Evolutionary conservation across 2,797 vertebrate genomes (phyloP).

Genomic region (Rhyacichthys aspro): DNA sequence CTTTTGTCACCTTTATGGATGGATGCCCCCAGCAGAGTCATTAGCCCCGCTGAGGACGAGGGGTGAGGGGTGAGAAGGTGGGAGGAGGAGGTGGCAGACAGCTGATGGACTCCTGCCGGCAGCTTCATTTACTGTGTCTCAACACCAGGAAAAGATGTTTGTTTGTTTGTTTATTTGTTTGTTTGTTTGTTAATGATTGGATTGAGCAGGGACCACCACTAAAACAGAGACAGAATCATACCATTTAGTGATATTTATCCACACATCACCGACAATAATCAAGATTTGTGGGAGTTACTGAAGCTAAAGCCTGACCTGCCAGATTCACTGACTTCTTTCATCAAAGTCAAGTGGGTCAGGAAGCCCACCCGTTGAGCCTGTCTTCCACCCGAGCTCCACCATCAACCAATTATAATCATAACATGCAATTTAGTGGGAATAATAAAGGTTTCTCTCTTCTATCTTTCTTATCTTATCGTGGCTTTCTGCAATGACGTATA

Average conservation of each 20-base stretch:
- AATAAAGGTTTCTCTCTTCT: too few species aligned
- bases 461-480: too few species aligned
- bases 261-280: too few species aligned
- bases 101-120: slow-evolving; percentile 8
- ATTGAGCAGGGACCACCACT: not conserved
- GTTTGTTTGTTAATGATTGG: slow-evolving; percentile 3
- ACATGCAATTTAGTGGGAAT: too few species aligned
- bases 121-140: not conserved
- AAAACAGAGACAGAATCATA: not conserved
- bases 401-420: too few species aligned
- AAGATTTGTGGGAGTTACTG: too few species aligned
- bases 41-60: slow-evolving; percentile 20
- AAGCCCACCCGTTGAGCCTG: too few species aligned
- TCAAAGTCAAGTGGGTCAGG: too few species aligned
- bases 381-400: too few species aligned
- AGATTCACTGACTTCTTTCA: too few species aligned
- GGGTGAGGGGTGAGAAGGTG: not conserved
- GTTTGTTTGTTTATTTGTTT: slow-evolving; percentile 2
- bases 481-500: too few species aligned
- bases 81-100: slow-evolving; percentile 8
- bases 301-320: too few species aligned
- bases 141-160: not conserved
- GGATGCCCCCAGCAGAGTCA: slow-evolving; percentile 10
- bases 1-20: slow-evolving; percentile 9
- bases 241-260: not conserved